These are phyloP conservation scores for Cephus nigrinus DNA, from an alignment of 2,888 invertebrate species.

Conservation along the genomic window DNA sequence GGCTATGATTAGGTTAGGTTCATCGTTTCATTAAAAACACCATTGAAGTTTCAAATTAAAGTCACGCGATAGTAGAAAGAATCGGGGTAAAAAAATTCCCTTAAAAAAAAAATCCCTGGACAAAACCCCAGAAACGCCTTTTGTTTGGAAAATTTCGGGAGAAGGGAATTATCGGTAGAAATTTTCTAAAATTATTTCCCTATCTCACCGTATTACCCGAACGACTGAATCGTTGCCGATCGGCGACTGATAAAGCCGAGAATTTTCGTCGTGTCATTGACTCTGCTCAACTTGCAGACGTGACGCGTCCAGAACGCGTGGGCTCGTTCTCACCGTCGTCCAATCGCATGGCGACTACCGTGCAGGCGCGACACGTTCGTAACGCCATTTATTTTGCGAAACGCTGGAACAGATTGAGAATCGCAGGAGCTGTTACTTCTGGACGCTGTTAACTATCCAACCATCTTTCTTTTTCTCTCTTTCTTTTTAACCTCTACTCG, in stretches of 20 bases:
- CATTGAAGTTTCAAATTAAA: not conserved
- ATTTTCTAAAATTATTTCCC: not conserved
- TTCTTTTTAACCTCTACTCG: not conserved
- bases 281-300: slow-evolving; percentile 14
- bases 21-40: not conserved
- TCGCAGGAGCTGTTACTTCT: not conserved
- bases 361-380: not conserved
- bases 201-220: not conserved
- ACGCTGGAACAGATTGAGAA: not conserved
- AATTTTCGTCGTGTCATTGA: not conserved
- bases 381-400: not conserved
- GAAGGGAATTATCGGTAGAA: not conserved
- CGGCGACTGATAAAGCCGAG: not conserved
- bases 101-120: not conserved
- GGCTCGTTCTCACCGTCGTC: not conserved
- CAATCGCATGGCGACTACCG: not conserved
- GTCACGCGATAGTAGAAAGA: not conserved
- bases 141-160: too few species aligned
- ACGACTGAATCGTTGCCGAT: not conserved
- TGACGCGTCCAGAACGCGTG: slow-evolving; percentile 1
- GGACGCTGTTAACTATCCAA: not conserved
- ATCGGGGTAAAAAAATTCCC: not conserved
- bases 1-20: not conserved
- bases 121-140: not conserved
- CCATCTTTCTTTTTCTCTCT: not conserved